phyloP scores from a whole-genome alignment of 2,888 invertebrate species.

The Strigamia maritima region DNA sequence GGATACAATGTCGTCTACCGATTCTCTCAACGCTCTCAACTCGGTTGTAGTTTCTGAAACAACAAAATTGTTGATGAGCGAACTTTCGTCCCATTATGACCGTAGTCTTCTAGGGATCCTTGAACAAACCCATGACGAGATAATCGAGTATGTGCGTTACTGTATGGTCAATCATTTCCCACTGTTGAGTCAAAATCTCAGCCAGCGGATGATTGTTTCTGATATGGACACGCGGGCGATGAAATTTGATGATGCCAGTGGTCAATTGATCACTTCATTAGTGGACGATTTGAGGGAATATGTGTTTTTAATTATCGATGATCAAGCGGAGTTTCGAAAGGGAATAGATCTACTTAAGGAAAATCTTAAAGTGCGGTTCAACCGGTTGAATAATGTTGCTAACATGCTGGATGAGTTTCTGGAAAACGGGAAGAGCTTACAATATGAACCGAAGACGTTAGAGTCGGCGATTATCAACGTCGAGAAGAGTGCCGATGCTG shows the following conservation, averaged over 20 bases:
- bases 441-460: not conserved
- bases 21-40: not conserved
- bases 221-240: not conserved
- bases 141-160: not conserved
- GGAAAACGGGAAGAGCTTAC: not conserved
- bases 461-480: not conserved
- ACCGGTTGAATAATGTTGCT: not conserved
- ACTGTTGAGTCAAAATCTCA: not conserved
- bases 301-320: not conserved
- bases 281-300: not conserved
- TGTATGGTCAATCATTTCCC: not conserved
- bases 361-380: not conserved
- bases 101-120: not conserved
- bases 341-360: not conserved
- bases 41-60: not conserved
- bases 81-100: not conserved
- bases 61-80: not conserved
- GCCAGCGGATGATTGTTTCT: not conserved
- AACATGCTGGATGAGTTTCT: not conserved
- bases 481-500: not conserved
- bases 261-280: not conserved
- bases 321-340: not conserved
- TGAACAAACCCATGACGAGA: not conserved
- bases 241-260: not conserved
- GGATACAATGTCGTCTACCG: not conserved